Percentiles rank a stretch among this genome's conserved stretches.
Conservation (phyloP, 1,140 invertebrate genomes). For the Drosophila nebulosa region DNA sequence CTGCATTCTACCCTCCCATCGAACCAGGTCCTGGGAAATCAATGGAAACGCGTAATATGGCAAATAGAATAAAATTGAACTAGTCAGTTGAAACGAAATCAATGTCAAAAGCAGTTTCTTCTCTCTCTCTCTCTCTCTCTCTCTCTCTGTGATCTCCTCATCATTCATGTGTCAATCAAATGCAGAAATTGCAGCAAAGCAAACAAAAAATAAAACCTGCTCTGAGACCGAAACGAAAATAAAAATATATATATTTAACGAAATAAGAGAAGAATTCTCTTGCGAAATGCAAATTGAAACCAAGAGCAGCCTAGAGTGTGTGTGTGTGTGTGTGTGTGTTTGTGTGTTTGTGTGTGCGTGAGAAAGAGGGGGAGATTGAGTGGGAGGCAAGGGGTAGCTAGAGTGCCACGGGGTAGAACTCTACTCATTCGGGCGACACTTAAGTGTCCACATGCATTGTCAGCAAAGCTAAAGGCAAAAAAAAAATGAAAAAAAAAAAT, state of each 20-base stretch:
- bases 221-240: background rate
- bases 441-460: conserved; percentile 48
- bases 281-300: conserved; percentile 44
- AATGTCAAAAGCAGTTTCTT: background rate
- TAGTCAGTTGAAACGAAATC: background rate
- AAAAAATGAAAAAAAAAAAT: background rate
- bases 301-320: conserved; percentile 17
- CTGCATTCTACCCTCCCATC: too few species aligned
- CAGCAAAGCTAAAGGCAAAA: conserved; percentile 36
- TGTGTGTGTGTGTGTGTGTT: background rate
- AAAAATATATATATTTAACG: background rate
- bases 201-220: conserved; percentile 25
- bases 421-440: background rate
- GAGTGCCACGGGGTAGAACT: background rate
- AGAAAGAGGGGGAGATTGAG: background rate
- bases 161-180: conserved; percentile 43
- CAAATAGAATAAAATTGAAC: background rate
- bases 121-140: background rate
- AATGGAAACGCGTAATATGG: background rate
- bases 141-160: background rate
- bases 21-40: too few species aligned
- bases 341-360: background rate
- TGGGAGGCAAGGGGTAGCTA: background rate
- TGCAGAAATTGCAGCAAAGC: conserved; percentile 22
- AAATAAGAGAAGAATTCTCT: conserved; percentile 10